Evolutionary conservation across 2,113 vertebrate genomes (phyloP), one percentile per base, ranked within the genome.

Genomic region (Xiphorhynchus elegans): DNA sequence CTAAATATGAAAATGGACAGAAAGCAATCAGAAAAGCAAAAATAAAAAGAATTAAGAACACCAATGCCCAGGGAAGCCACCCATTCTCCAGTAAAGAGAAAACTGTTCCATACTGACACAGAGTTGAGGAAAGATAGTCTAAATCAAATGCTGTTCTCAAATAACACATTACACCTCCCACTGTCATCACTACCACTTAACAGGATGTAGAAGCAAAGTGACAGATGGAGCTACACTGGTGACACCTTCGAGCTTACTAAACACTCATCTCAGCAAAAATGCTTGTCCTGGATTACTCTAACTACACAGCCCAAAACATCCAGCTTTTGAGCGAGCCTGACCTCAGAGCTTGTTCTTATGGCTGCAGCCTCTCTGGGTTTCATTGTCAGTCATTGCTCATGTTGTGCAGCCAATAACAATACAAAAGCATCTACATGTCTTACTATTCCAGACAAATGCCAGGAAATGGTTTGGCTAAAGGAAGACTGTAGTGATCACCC

Each of bases 221-320:
- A 76, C 55, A 87, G 83, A 64, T 60, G 53, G 68, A 89, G 25
- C 37, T 58, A 68, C 3, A 50, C 11, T 33, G 44, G 44, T 5
- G 6, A 79, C 0, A 5, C 52, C 58, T 62, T 63, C 0, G 0
- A 84, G n/a, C 11, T 64, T 44, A 80, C 33, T 59, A 60, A 63
- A 73, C 17, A 16, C 5, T 35, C 2, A 49, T 9, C 52, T 66
- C 64, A 85, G 47, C 46, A 73, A 87, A 90, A 64, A 75, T 9
- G 23, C 3, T 12, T 21, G 13, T 76, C 29, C 40, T 62, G 49
- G 15, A 14, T 68, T 73, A 44, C 55, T 24, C 10, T 13, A 42
- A 17, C 80, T n/a, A 10, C 13, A 59, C 14, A 83, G 53, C 29
- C 73, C 33, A 50, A 72, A 84, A 68, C 8, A 72, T 18, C 24